Percentiles rank a stretch among this genome's conserved stretches.
These are phyloP conservation scores for Pseudonaja textilis DNA, from an alignment of 2,113 vertebrate genomes.

Conservation along the genomic window DNA sequence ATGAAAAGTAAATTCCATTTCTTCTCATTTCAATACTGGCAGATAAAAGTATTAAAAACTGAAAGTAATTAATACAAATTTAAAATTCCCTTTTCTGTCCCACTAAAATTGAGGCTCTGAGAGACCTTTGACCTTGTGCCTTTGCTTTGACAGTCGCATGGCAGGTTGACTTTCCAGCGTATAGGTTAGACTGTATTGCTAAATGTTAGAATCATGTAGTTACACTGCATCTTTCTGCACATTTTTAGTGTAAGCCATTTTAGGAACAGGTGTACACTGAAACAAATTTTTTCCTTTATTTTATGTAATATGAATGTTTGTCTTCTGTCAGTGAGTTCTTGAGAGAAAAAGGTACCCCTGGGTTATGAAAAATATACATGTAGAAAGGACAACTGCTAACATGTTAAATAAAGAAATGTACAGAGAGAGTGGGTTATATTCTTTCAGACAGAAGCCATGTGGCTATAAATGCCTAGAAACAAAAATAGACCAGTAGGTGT, in stretches of 20 bases:
- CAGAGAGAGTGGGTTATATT: not conserved
- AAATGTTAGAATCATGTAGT: not conserved
- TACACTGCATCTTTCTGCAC: not conserved
- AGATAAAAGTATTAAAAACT: not conserved
- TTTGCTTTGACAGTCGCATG: not conserved
- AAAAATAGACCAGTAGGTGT: conserved; percentile 9
- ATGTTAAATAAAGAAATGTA: not conserved
- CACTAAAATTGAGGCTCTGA: not conserved
- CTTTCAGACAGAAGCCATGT: conserved; percentile 8
- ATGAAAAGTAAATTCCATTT: not conserved
- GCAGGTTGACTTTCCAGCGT: not conserved
- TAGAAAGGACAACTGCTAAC: conserved; percentile 22
- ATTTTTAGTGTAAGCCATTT: not conserved
- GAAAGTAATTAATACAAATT: not conserved
- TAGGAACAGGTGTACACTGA: not conserved
- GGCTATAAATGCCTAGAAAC: conserved; percentile 12
- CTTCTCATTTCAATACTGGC: not conserved
- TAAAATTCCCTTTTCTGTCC: not conserved
- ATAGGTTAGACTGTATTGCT: not conserved
- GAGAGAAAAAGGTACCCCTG: not conserved
- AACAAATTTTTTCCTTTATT: not conserved
- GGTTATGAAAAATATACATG: conserved; percentile 16
- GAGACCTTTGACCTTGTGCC: not conserved
- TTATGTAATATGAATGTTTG: not conserved
- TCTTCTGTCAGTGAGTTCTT: not conserved